Evolutionary conservation across 2,888 invertebrate genomes (phyloP).

Genomic region (Chrysomela aeneicollis): DNA sequence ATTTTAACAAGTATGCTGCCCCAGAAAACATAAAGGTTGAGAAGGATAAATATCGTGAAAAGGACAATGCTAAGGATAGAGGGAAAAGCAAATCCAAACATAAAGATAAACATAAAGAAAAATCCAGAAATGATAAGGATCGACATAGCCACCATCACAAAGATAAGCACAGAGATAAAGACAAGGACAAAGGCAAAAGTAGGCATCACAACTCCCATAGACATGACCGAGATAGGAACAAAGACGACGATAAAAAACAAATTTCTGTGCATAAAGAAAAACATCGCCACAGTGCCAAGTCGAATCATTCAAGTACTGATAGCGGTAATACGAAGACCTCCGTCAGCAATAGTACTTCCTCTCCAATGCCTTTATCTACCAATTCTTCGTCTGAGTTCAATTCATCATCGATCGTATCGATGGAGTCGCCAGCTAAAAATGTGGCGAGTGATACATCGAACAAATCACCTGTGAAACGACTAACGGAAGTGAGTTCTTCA

Average conservation of each 20-base stretch:
- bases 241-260: conserved; percentile 42
- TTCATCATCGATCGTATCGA: conserved; percentile 17
- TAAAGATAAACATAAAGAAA: conserved; percentile 47
- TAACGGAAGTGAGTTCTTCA: conserved; percentile 12
- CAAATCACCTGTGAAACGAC: conserved; percentile 41
- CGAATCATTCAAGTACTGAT: conserved; percentile 25
- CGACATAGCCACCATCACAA: conserved; percentile 32
- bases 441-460: conserved; percentile 16
- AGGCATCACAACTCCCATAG: conserved; percentile 45
- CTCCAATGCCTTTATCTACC: not conserved
- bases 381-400: conserved; percentile 8
- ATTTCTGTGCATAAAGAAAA: conserved; percentile 42
- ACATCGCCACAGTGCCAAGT: conserved; percentile 28
- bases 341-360: conserved; percentile 13
- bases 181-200: conserved; percentile 43
- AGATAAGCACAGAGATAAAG: conserved; percentile 45
- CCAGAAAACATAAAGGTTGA: conserved; percentile 45
- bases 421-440: conserved; percentile 23
- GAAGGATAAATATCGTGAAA: conserved; percentile 39
- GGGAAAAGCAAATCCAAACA: conserved; percentile 40
- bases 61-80: conserved; percentile 35
- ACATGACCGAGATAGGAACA: conserved; percentile 42
- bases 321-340: conserved; percentile 20
- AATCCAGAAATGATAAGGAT: conserved; percentile 48
- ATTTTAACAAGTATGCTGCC: conserved; percentile 46